phyloP scores from a whole-genome alignment of 2,113 vertebrate species.

The Sapajus apella region DNA sequence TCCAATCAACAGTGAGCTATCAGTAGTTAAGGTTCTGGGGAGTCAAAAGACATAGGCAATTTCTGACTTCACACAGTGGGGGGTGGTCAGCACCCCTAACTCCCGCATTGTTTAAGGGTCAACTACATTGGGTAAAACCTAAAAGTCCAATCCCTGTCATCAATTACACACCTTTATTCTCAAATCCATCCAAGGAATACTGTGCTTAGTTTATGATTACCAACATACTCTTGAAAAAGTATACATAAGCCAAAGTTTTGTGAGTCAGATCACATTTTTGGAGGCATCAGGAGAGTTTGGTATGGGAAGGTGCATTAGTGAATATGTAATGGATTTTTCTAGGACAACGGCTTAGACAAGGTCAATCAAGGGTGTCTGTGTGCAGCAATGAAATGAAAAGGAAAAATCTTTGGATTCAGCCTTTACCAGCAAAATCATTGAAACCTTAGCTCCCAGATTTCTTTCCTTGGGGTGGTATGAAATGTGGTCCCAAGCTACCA shows the following conservation, averaged over 20 bases:
- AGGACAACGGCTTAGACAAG: conserved; percentile 63
- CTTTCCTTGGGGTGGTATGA: background rate
- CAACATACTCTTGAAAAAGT: conserved; percentile 3
- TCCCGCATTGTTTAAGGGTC: background rate
- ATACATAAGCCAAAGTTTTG: conserved; percentile 12
- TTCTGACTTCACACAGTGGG: background rate
- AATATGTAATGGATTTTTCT: conserved; percentile 72
- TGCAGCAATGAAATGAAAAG: conserved; percentile 33
- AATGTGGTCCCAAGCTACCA: background rate
- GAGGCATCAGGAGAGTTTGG: background rate
- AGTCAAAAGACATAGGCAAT: background rate
- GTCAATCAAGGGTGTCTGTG: conserved; percentile 56
- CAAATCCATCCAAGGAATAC: background rate
- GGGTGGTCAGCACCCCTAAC: background rate
- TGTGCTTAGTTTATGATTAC: conserved; percentile 7
- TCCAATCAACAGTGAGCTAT: background rate
- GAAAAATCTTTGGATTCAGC: background rate
- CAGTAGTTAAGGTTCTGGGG: background rate
- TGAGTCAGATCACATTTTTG: conserved; percentile 62
- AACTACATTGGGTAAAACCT: background rate
- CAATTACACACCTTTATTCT: background rate
- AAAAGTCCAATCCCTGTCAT: background rate
- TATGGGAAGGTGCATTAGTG: conserved; percentile 26
- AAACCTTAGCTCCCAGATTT: background rate
- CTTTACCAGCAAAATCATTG: conserved; percentile 36